Conservation (phyloP, 1,140 invertebrate genomes). For the Drosophila murphyi region DNA sequence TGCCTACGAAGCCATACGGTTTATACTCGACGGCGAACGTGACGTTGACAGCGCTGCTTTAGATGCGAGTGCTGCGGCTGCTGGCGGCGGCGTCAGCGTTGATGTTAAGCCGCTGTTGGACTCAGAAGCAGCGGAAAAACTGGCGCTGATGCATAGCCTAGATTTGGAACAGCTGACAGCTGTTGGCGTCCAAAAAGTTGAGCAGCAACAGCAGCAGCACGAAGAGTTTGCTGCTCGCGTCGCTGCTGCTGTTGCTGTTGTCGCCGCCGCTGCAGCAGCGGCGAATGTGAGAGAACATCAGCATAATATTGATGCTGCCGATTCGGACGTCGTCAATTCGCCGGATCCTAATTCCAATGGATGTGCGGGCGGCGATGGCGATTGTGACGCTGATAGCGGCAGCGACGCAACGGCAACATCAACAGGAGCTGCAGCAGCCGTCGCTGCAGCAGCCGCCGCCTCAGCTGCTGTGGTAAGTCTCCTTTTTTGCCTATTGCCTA, state of each 20-base stretch:
- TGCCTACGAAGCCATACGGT: slow-evolving; percentile 81
- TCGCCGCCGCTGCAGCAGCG: slow-evolving; percentile 62
- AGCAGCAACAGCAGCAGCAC: slow-evolving; percentile 39
- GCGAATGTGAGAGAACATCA: slow-evolving; percentile 60
- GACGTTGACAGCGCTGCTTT: slow-evolving; percentile 39
- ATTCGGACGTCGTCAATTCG: slow-evolving; percentile 19
- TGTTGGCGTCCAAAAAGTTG: slow-evolving; percentile 50
- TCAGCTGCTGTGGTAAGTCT: slow-evolving; percentile 74
- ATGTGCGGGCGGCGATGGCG: slow-evolving; percentile 31
- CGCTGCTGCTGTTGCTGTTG: slow-evolving; percentile 71
- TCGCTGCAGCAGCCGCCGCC: slow-evolving; percentile 31
- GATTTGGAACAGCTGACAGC: slow-evolving; percentile 72
- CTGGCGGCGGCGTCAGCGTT: slow-evolving; percentile 28
- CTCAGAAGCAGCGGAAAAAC: slow-evolving; percentile 61
- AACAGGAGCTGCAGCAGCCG: slow-evolving; percentile 23
- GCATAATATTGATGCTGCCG: slow-evolving; percentile 45
- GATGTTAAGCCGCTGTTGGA: slow-evolving; percentile 41
- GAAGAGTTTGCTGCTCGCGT: slow-evolving; percentile 64
- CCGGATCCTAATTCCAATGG: slow-evolving; percentile 38
- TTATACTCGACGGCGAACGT: slow-evolving; percentile 78
- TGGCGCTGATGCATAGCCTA: slow-evolving; percentile 69
- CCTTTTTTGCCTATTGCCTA: slow-evolving; percentile 33
- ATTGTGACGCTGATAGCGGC: slow-evolving; percentile 24
- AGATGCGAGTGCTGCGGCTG: slow-evolving; percentile 24
- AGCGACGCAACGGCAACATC: slow-evolving; percentile 29